Percentiles rank a stretch among this genome's conserved stretches.
Evolutionary conservation across 2,797 vertebrate species (phyloP).

Genomic region (Chromis chromis): DNA sequence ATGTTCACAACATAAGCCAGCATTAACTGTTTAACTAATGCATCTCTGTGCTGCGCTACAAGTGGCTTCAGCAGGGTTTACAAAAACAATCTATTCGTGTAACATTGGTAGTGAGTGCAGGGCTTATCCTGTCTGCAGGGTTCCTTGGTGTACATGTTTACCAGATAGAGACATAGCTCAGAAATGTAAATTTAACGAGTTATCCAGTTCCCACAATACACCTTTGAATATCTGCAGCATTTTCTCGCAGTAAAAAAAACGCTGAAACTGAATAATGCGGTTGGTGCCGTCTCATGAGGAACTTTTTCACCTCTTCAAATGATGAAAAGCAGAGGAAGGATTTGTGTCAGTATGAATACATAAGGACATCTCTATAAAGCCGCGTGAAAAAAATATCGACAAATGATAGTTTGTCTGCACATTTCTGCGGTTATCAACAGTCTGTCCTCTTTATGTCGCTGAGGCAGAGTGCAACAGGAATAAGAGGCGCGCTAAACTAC

Average conservation of each 20-base stretch:
- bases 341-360: constrained; percentile 13
- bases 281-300: constrained; percentile 12
- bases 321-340: constrained; percentile 33
- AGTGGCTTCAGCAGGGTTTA: constrained; percentile 41
- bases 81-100: constrained; percentile 54
- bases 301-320: constrained; percentile 37
- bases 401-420: constrained; percentile 27
- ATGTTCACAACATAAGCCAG: constrained; percentile 16
- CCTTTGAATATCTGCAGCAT: constrained; percentile 22
- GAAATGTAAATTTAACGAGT: constrained; percentile 34
- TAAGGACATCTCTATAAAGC: constrained; percentile 36
- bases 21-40: constrained; percentile 31
- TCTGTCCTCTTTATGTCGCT: constrained; percentile 5
- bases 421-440: constrained; percentile 3
- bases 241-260: constrained; percentile 33
- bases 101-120: constrained; percentile 23
- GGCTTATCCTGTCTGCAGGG: constrained; percentile 6
- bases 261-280: constrained; percentile 1
- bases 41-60: constrained; percentile 40
- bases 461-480: background rate
- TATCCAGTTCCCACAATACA: constrained; percentile 17
- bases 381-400: background rate
- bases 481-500: background rate
- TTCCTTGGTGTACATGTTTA: constrained; percentile 41
- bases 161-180: constrained; percentile 21